These are phyloP conservation scores for Pachyseris speciosa DNA, from an alignment of 64 coral and sea anemone genomes.

Conservation along the genomic window DNA sequence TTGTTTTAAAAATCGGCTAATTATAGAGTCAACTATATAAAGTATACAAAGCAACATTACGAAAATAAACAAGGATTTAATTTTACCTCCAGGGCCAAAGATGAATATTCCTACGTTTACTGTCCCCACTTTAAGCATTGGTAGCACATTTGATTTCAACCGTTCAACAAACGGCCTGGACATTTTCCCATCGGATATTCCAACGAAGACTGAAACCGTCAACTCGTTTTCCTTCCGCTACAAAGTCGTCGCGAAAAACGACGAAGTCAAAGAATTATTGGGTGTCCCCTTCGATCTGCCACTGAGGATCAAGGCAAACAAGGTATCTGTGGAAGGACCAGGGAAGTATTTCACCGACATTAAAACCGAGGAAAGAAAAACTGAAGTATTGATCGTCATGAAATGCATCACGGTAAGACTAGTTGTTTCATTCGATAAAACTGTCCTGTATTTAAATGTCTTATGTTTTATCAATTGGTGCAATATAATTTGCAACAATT, in stretches of 20 bases:
- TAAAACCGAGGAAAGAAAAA: background rate
- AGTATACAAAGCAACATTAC: no score
- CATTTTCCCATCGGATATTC: background rate
- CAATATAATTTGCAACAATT: no score
- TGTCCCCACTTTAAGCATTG: background rate
- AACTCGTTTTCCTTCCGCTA: background rate
- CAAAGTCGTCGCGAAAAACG: background rate
- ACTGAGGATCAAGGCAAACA: background rate
- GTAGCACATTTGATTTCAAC: background rate
- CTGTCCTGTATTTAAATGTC: background rate
- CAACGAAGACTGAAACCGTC: background rate
- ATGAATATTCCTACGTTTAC: background rate
- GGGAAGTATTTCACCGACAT: background rate
- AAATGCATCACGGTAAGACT: background rate
- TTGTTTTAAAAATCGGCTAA: no score
- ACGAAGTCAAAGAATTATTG: background rate
- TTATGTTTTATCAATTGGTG: no score
- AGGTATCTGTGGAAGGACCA: background rate
- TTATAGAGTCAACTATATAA: no score
- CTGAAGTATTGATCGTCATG: background rate
- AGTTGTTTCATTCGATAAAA: background rate
- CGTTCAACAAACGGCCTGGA: background rate
- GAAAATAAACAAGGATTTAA: no score
- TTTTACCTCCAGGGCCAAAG: background rate
- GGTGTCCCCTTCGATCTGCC: background rate